A percentile compares a stretch with the other conserved stretches of the same genome.
phyloP scores from a whole-genome alignment of 2,888 invertebrate species.

The Luperina testacea region DNA sequence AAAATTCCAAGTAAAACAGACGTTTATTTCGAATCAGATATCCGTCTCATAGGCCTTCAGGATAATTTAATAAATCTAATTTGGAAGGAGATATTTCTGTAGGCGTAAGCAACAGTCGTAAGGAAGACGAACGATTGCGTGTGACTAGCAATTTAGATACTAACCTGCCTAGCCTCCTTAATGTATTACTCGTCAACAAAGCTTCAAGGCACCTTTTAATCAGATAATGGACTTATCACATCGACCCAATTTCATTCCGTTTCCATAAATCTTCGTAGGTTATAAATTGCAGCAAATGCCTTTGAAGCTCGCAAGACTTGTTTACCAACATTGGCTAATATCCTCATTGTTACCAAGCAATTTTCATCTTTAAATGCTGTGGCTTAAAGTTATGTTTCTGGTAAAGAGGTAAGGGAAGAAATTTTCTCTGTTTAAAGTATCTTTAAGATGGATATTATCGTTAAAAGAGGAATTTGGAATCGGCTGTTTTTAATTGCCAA shows the following conservation, averaged over 20 bases:
- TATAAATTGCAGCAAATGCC: slow-evolving; percentile 62
- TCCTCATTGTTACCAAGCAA: slow-evolving; percentile 14
- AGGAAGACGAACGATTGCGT: slow-evolving; percentile 64
- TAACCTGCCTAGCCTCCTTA: slow-evolving; percentile 59
- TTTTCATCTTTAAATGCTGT: slow-evolving; percentile 31
- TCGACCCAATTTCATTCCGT: slow-evolving; percentile 70
- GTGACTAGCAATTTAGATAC: slow-evolving; percentile 66
- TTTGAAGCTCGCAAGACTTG: slow-evolving; percentile 43
- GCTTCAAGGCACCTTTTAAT: slow-evolving; percentile 69
- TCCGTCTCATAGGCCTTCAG: slow-evolving; percentile 29
- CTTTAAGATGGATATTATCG: slow-evolving; percentile 7
- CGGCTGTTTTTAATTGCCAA: slow-evolving; percentile 41
- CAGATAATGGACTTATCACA: slow-evolving; percentile 74
- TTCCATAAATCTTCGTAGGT: slow-evolving; percentile 65
- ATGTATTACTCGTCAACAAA: slow-evolving; percentile 68
- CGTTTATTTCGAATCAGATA: slow-evolving; percentile 13
- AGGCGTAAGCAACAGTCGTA: slow-evolving; percentile 33
- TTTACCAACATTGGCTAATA: slow-evolving; percentile 36
- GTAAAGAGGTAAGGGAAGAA: slow-evolving; percentile 21
- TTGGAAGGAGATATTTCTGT: slow-evolving; percentile 30
- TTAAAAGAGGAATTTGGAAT: slow-evolving; percentile 33
- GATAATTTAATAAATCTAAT: slow-evolving; percentile 29
- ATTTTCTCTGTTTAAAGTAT: slow-evolving; percentile 29
- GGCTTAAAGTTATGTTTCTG: slow-evolving; percentile 22
- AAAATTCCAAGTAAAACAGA: slow-evolving; percentile 37